Base-by-base conservation (phyloP, 2,888 invertebrate species). In the Macaria notata region DNA sequence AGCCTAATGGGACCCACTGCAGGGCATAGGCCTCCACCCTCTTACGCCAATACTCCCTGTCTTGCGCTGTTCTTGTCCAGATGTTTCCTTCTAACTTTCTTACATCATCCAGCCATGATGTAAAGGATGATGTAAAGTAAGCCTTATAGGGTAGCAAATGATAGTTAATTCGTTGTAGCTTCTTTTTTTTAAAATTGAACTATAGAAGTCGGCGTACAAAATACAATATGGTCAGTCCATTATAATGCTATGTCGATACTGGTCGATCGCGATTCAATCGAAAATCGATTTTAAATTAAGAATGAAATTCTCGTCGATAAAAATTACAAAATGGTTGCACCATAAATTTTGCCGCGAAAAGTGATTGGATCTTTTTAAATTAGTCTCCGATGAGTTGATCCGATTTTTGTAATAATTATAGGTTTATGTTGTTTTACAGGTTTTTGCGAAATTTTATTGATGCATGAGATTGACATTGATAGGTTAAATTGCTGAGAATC, bases 351-450 rank as follows among this genome's bases (percentile, higher is more conserved):
- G 46, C 45, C 31, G 54, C 38, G 41, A 43, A 46, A 44, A 56
- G 53, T 46, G 59, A 61, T 61, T 59, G 61, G 61, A 62, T 62
- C 62, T 57, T 45, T 45, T 42, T 19, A 47, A 63, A 64, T 59
- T 49, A 49, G 56, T 49, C 63, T 46, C 59, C 31, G 58, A 54
- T 54, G 56, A 54, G 47, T 45, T 39, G 47, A 31, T 50, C 44
- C 44, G 50, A 50, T 50, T 50, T 50, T 46, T 33, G 8, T 31
- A 31, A 31, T 61, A 60, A 60, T 60, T 56, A 50, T 50, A 54
- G 46, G 4, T 36, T 42, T 44, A 47, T 31, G 30, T 39, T 45
- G 46, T 45, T 6, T 41, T 41, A 41, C 8, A 41, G 41, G 9
- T 9, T 41, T 41, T 41, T 5, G 4, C n/a, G 9, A 8, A 9